A percentile compares a stretch with the other conserved stretches of the same genome.
These are phyloP conservation scores for Drosophila mauritiana DNA, from an alignment of 1,140 invertebrate species.

Conservation along the genomic window DNA sequence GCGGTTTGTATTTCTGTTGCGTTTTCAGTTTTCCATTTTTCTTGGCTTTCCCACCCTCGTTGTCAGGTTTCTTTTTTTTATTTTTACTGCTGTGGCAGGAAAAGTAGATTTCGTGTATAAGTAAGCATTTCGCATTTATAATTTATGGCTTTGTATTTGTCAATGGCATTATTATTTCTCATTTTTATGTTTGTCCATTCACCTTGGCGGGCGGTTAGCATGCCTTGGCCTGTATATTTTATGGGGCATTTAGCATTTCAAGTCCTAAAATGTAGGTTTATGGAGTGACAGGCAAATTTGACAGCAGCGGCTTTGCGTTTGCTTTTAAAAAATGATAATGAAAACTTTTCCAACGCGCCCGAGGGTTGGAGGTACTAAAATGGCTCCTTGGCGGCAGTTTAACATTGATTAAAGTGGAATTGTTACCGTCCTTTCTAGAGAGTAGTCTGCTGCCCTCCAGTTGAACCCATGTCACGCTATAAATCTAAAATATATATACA, in stretches of 20 bases:
- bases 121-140: constrained; percentile 82
- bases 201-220: constrained; percentile 23
- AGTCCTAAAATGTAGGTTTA: constrained; percentile 63
- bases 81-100: constrained; percentile 22
- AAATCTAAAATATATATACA: background rate
- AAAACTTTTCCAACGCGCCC: background rate
- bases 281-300: constrained; percentile 54
- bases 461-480: constrained; percentile 14
- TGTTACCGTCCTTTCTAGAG: background rate
- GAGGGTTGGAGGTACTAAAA: background rate
- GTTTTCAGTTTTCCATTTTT: constrained; percentile 64
- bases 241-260: constrained; percentile 67
- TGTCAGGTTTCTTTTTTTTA: constrained; percentile 31
- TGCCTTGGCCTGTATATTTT: constrained; percentile 54
- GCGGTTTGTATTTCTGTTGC: constrained; percentile 75
- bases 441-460: background rate
- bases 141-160: constrained; percentile 83
- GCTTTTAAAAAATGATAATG: constrained; percentile 11
- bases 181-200: constrained; percentile 69
- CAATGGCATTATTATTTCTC: constrained; percentile 81
- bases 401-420: constrained; percentile 15
- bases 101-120: constrained; percentile 81
- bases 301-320: constrained; percentile 7
- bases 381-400: constrained; percentile 5
- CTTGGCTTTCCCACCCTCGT: constrained; percentile 2